Base-by-base conservation (phyloP, 2,888 invertebrate species). In the Dolichopus griseipennis region DNA sequence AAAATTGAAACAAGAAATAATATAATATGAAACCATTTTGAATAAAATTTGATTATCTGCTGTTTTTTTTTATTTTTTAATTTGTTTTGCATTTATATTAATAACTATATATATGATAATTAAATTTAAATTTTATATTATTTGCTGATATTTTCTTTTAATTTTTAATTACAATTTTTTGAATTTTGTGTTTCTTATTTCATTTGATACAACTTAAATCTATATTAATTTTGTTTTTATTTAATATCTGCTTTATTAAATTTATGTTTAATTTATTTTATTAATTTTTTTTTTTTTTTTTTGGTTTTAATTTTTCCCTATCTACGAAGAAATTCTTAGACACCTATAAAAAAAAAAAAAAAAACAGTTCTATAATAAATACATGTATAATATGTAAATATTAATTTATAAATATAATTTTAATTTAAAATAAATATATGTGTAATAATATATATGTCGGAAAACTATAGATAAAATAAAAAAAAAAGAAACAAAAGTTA, bases 31-130 rank as follows among this genome's bases (percentile, higher is more conserved):
- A 52, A 52, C 52, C 52, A 52, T 52, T 52, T 52, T 18, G 52
- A 52, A 52, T 52, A 52, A 52, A 52, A 52, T 52, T 52, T 52
- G 52, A 52, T 52, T 52, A 52, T 52, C 52, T 52, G 52, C 52
- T 52, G 52, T 52, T 15, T 52, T n/a, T 52, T 15, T 37, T 27
- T 27, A 27, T 41, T 41, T 41, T 41, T 41, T 41, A 12, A 12
- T 41, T 41, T 41, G 41, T 41, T 52, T 52, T 18, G n/a, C 2
- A 52, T 52, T 52, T 52, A 43, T 18, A 18, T 52, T 37, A 12
- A 37, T 37, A 10, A 34, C 34, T 37, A 37, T 37, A 37, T 10
- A 37, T 37, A 37, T 37, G 27, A 37, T 37, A 37, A 37, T 10
- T 37, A 12, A 10, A 37, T 37, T 10, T 37, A 10, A 37, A 37